Percentiles rank a stretch among this genome's conserved stretches.
phyloP scores from a whole-genome alignment of 64 coral and sea anemone genomes.

The Pachyseris speciosa region DNA sequence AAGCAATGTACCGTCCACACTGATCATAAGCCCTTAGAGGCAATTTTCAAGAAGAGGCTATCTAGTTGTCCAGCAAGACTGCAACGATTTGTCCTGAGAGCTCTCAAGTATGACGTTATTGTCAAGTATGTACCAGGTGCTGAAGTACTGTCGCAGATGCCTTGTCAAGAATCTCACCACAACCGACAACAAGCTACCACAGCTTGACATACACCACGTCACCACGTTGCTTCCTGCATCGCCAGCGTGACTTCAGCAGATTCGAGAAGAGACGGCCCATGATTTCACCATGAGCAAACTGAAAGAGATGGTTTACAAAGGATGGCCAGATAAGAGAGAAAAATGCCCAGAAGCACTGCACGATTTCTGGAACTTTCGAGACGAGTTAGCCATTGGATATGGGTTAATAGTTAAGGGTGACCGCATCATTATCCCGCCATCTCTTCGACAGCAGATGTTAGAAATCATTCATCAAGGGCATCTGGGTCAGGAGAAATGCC shows the following conservation, averaged over 20 bases:
- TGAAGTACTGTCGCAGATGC: constrained; percentile 60
- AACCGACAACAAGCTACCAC: constrained; percentile 9
- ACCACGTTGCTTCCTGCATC: constrained; percentile 19
- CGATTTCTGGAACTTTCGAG: constrained; percentile 72
- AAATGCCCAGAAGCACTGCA: constrained; percentile 57
- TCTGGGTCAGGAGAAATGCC: constrained; percentile 59
- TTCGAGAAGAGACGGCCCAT: neutral
- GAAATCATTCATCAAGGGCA: no score
- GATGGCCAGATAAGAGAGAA: constrained; percentile 64
- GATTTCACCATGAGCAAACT: constrained; percentile 9
- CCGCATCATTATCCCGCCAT: no score
- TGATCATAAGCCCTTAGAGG: constrained; percentile 44
- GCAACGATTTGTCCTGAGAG: no score
- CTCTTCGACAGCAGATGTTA: no score
- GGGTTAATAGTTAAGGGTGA: no score
- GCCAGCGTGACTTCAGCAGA: constrained; percentile 6
- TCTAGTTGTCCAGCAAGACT: no score
- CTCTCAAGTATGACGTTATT: constrained; percentile 61
- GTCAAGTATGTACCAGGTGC: constrained; percentile 58
- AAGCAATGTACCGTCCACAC: constrained; percentile 40
- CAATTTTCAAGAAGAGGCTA: constrained; percentile 53
- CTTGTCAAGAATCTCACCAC: constrained; percentile 57
- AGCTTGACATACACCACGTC: constrained; percentile 18
- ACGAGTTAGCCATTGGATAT: constrained; percentile 1
- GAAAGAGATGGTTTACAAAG: constrained; percentile 34